Evolutionary conservation across 2,113 vertebrate genomes (phyloP).

Genomic region (Noturus placidus): DNA sequence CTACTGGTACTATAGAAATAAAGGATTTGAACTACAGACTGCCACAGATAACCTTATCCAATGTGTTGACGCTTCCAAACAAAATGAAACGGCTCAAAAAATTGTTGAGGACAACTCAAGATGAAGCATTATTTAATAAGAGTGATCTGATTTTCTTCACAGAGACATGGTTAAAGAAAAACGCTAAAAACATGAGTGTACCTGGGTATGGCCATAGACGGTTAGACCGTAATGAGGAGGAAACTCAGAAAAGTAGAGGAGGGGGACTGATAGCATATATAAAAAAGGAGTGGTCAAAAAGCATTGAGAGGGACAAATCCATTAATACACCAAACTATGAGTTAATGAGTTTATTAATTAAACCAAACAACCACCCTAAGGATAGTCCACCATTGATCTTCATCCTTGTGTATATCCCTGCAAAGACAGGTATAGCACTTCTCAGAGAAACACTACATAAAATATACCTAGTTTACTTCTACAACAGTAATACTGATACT

Average conservation of each 20-base stretch:
- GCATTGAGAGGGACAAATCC: background rate
- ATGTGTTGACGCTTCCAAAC: background rate
- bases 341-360: background rate
- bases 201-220: fast-evolving
- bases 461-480: too few species aligned
- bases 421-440: too few species aligned
- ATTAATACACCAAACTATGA: background rate
- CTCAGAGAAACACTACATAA: too few species aligned
- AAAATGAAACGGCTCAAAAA: background rate
- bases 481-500: too few species aligned
- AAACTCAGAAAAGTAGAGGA: too few species aligned
- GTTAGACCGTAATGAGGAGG: too few species aligned
- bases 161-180: background rate
- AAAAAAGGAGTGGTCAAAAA: background rate
- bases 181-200: too few species aligned
- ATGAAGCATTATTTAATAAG: fast-evolving
- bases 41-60: background rate
- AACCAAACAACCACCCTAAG: background rate
- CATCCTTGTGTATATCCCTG: too few species aligned
- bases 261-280: background rate
- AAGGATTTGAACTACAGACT: background rate
- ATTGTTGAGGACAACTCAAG: background rate
- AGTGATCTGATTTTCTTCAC: background rate
- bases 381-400: background rate
- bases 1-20: too few species aligned